Base-by-base conservation (phyloP, 1,140 invertebrate species). In the Wasmannia auropunctata region DNA sequence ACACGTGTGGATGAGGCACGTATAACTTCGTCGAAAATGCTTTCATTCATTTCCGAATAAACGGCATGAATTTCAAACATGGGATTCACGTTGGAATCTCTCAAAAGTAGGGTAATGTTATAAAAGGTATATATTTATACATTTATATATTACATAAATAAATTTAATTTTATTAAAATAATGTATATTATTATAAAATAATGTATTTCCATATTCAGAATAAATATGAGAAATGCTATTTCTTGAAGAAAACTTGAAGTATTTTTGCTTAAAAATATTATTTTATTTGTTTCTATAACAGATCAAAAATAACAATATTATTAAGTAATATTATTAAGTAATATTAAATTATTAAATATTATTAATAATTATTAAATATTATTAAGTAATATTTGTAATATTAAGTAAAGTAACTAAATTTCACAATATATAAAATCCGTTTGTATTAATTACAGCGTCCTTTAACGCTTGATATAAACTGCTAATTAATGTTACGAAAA, bases 361-460 rank as follows among this genome's bases (percentile, higher is more conserved):
- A 65, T 65, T n/a, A n/a, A n/a, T n/a, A n/a, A n/a, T n/a, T n/a
- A n/a, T n/a, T n/a, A n/a, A n/a, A n/a, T n/a, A n/a, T n/a, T n/a
- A n/a, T n/a, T n/a, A n/a, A n/a, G n/a, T 79, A 34, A 11, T 25
- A 60, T 14, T 3, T 56, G 43, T 54, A 63, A 7, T 76, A 34
- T 79, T 28, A 65, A n/a, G n/a, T 65, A 60, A 60, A 10, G 11
- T 65, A 62, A 77, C 2, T 46, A 25, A 54, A 6, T 54, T 69
- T 31, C 54, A 40, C 10, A 56, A 69, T 56, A 31, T 22, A 6
- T 1, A 28, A 7, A 40, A 34, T 81, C 58, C 2, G 40, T 58
- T 56, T 19, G 34, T 25, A 22, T 70, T 81, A 81, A 72, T 81
- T 70, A 72, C 58, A 81, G 40, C 8, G n/a, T 40, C 6, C 25